Percentiles rank a stretch among this genome's conserved stretches.
Evolutionary conservation across 2,797 vertebrate species (phyloP).

Genomic region (Merluccius polli): DNA sequence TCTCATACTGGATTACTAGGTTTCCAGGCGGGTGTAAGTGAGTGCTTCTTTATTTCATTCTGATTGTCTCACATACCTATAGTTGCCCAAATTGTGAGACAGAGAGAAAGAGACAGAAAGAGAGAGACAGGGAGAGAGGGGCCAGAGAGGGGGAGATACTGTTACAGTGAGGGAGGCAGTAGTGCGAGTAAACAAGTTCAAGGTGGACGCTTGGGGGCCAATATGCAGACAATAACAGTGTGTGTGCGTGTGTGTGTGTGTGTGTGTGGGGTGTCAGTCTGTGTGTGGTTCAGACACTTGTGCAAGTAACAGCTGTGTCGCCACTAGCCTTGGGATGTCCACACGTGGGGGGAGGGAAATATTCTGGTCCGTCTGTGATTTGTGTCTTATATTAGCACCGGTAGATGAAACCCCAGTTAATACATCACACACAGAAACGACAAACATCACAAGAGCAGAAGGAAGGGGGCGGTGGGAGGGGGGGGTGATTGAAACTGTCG

Average conservation of each 20-base stretch:
- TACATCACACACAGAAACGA: neutral
- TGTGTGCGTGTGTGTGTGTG: conserved; percentile 28
- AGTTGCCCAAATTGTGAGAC: neutral
- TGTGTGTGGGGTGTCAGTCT: neutral
- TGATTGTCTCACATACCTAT: no score
- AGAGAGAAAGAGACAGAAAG: neutral
- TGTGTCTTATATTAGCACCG: conserved; percentile 45
- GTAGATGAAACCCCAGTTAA: conserved; percentile 7
- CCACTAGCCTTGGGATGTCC: neutral
- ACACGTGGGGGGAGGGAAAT: conserved; percentile 17
- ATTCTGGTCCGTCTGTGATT: conserved; percentile 42
- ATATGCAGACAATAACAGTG: conserved; percentile 31
- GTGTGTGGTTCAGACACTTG: neutral
- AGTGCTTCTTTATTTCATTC: no score
- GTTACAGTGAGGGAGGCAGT: conserved; percentile 20
- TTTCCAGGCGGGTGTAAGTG: no score
- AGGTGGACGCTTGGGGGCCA: conserved; percentile 36
- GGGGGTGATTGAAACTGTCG: conserved; percentile 8
- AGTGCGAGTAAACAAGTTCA: conserved; percentile 34
- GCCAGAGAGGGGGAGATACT: neutral
- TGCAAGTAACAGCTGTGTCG: neutral
- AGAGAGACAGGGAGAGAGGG: neutral
- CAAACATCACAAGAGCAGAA: conserved; percentile 6
- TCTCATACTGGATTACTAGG: no score
- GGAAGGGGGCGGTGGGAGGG: conserved; percentile 20